These are phyloP conservation scores for Epinephelus awoara DNA, from an alignment of 2,797 vertebrate genomes.

Conservation along the genomic window DNA sequence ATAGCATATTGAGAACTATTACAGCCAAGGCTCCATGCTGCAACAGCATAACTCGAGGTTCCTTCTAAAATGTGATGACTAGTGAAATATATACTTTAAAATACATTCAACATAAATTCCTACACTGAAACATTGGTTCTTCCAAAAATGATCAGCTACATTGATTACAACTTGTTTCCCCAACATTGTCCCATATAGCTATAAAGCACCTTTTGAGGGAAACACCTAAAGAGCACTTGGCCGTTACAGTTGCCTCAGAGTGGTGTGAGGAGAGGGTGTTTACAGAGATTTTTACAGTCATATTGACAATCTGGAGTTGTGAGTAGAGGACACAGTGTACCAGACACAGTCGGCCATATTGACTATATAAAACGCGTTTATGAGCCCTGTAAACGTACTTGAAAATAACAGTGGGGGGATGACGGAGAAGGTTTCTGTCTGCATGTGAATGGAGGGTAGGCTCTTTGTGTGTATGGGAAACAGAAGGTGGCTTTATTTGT, in stretches of 20 bases:
- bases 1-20: not conserved
- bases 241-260: conserved; percentile 51
- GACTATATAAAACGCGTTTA: conserved; percentile 77
- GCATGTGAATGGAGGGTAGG: conserved; percentile 50
- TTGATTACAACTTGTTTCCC: not conserved
- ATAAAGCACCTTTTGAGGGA: conserved; percentile 12
- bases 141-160: not conserved
- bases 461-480: conserved; percentile 38
- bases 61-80: not conserved
- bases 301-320: conserved; percentile 66
- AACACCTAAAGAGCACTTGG: conserved; percentile 9
- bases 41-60: not conserved
- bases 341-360: conserved; percentile 69
- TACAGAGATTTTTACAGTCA: conserved; percentile 66
- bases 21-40: not conserved
- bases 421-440: conserved; percentile 48
- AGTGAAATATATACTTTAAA: not conserved
- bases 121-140: conserved; percentile 3
- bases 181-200: not conserved
- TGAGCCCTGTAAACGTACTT: conserved; percentile 72
- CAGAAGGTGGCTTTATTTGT: conserved; percentile 63
- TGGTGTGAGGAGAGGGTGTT: conserved; percentile 52
- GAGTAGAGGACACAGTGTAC: conserved; percentile 68
- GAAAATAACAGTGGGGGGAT: conserved; percentile 65
- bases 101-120: not conserved